Percentiles rank a stretch among this genome's conserved stretches.
Evolutionary conservation across 2,888 invertebrate species (phyloP).

Genomic region (Acrobasis suavella): DNA sequence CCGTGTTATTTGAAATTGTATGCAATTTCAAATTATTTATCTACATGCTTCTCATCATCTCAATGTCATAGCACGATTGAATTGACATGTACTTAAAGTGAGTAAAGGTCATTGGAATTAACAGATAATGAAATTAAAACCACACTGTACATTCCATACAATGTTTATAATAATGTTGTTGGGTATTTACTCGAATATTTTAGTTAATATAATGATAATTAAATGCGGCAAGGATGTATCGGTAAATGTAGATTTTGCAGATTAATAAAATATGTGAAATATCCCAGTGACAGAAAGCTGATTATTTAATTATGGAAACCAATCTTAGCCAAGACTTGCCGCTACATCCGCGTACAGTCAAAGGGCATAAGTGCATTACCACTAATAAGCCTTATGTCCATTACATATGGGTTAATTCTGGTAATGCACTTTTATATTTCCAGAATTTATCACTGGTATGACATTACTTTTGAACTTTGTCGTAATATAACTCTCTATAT

Average conservation of each 20-base stretch:
- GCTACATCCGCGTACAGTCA: background rate
- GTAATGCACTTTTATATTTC: too few species aligned
- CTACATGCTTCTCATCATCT: background rate
- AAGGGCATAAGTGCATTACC: too few species aligned
- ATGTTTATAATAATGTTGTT: constrained; percentile 15
- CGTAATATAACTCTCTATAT: too few species aligned
- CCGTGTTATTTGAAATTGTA: background rate
- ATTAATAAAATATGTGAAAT: background rate
- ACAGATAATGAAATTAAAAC: background rate
- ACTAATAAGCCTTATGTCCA: too few species aligned
- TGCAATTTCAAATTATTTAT: background rate
- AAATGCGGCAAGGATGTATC: background rate
- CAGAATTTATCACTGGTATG: too few species aligned
- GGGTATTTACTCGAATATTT: constrained; percentile 14
- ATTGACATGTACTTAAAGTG: constrained; percentile 11
- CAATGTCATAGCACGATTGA: background rate
- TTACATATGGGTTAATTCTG: too few species aligned
- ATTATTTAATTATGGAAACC: background rate
- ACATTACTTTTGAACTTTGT: too few species aligned
- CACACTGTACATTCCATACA: constrained; percentile 10
- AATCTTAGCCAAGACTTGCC: constrained; percentile 7
- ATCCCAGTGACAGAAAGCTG: background rate
- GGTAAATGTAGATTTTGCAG: background rate
- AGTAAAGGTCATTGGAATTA: background rate
- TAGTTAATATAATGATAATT: background rate